Conservation (phyloP, 2,113 vertebrate genomes). For the Notothenia rossii region DNA sequence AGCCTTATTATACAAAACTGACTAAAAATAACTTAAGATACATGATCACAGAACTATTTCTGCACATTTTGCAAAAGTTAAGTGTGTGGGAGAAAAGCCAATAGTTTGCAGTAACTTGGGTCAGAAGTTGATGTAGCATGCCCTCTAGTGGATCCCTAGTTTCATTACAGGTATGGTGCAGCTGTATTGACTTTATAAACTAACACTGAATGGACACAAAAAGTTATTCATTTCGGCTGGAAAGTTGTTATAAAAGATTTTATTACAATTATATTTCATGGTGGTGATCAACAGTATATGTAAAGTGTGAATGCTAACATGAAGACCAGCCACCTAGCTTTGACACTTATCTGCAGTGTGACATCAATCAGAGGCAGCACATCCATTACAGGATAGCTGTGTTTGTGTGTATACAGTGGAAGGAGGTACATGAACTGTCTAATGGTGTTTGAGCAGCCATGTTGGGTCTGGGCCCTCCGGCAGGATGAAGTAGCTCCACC, state of each 20-base stretch:
- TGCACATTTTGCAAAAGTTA: not conserved
- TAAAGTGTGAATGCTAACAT: constrained; percentile 27
- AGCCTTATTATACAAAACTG: not conserved
- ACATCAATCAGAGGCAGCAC: constrained; percentile 1
- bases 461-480: constrained; percentile 84
- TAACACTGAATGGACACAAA: constrained; percentile 6
- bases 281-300: not conserved
- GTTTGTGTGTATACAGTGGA: not conserved
- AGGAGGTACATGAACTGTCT: constrained; percentile 24
- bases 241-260: constrained; percentile 18
- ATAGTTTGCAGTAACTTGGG: not conserved
- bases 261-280: constrained; percentile 1
- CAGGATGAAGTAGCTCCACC: constrained; percentile 93
- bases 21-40: not conserved
- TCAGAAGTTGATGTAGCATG: constrained; percentile 47
- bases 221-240: constrained; percentile 31
- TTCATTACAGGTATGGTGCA: not conserved
- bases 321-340: constrained; percentile 36
- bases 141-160: constrained; percentile 39
- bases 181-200: not conserved
- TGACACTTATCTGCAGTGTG: not conserved
- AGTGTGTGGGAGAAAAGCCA: not conserved
- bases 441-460: constrained; percentile 91
- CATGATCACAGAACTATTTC: not conserved
- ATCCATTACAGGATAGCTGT: not conserved